phyloP scores from a whole-genome alignment of 1,140 invertebrate species.

The Mycetomoellerius zeteki region DNA sequence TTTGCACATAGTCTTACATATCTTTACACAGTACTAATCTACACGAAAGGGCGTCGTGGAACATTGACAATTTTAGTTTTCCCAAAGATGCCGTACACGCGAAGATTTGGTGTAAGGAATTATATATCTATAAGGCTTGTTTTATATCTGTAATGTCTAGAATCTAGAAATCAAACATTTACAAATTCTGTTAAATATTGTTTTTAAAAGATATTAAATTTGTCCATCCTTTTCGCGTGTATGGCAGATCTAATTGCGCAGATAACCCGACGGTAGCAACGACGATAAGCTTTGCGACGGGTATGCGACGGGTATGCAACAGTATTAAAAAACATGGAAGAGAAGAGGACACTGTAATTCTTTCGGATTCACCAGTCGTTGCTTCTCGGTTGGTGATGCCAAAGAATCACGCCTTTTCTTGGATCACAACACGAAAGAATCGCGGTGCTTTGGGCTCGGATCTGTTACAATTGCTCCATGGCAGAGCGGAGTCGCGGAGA shows the following conservation, averaged over 20 bases:
- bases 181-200: not conserved
- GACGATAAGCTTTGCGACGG: slow-evolving; percentile 59
- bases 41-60: slow-evolving; percentile 36
- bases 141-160: not conserved
- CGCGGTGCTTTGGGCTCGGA: slow-evolving; percentile 65
- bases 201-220: not conserved
- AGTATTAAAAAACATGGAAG: slow-evolving; percentile 56
- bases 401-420: slow-evolving; percentile 29
- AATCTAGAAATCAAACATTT: not conserved
- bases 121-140: slow-evolving; percentile 5
- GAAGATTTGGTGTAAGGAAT: not conserved
- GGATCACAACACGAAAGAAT: slow-evolving; percentile 37
- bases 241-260: not conserved
- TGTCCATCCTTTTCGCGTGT: not conserved
- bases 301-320: slow-evolving; percentile 38
- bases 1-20: slow-evolving; percentile 58
- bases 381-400: not conserved
- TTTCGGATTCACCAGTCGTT: slow-evolving; percentile 76
- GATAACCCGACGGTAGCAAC: slow-evolving; percentile 7
- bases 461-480: slow-evolving; percentile 47
- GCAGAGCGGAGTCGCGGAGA: slow-evolving; percentile 55
- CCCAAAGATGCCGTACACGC: not conserved
- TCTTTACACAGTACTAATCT: slow-evolving; percentile 61
- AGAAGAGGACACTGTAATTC: slow-evolving; percentile 66
- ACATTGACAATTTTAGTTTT: slow-evolving; percentile 13